Conservation (phyloP, 2,113 vertebrate genomes). For the Rhinopomastus cyanomelas region DNA sequence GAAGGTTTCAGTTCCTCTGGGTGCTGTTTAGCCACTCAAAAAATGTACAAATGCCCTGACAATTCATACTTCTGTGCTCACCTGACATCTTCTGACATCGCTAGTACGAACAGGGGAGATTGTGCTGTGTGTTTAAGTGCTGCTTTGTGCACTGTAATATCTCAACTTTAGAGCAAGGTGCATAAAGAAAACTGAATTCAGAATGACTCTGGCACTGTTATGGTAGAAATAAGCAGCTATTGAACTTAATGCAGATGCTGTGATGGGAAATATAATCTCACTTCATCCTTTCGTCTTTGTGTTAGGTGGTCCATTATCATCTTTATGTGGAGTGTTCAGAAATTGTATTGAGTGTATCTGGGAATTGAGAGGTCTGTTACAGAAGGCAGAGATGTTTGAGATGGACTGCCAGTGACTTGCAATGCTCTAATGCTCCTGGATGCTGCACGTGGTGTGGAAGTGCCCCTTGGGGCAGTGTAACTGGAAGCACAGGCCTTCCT, state of each 20-base stretch:
- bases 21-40: not conserved
- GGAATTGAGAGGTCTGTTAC: constrained; percentile 18
- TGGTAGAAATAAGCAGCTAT: constrained; percentile 22
- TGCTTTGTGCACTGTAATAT: constrained; percentile 25
- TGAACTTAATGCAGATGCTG: constrained; percentile 18
- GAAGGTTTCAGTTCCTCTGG: not conserved
- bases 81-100: constrained; percentile 27
- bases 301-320: not conserved
- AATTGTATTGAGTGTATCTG: constrained; percentile 13
- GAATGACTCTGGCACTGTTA: constrained; percentile 4
- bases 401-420: not conserved
- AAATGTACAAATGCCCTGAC: not conserved
- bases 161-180: constrained; percentile 6
- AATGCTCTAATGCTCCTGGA: not conserved
- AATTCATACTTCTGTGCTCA: not conserved
- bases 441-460: not conserved
- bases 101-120: not conserved
- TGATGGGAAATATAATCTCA: not conserved
- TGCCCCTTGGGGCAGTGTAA: not conserved
- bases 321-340: not conserved
- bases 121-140: not conserved
- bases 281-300: not conserved
- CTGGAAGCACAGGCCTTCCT: not conserved
- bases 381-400: constrained; percentile 15
- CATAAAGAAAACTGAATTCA: constrained; percentile 13